Percentiles rank a stretch among this genome's conserved stretches.
phyloP scores from a whole-genome alignment of 2,113 vertebrate species.

The Cairina moschata region DNA sequence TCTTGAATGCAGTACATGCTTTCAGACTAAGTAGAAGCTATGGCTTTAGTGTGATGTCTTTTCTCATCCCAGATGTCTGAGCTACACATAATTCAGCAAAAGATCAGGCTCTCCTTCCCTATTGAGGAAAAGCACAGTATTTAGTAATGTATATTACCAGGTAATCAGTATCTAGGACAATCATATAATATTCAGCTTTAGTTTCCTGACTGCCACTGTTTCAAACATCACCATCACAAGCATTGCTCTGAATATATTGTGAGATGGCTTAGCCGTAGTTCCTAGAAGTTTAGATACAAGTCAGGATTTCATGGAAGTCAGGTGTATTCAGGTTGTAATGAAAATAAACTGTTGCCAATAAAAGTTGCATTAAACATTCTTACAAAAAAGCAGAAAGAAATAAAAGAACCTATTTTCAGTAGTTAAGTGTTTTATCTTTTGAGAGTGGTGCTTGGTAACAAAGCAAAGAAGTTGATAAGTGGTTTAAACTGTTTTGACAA shows the following conservation, averaged over 20 bases:
- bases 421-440: not conserved
- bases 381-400: not conserved
- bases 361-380: not conserved
- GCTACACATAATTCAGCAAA: not conserved
- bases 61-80: not conserved
- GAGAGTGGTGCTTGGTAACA: not conserved
- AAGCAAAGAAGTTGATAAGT: not conserved
- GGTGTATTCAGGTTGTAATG: not conserved
- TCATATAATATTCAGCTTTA: not conserved
- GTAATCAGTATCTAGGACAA: not conserved
- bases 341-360: not conserved
- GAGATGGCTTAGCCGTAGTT: not conserved
- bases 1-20: not conserved
- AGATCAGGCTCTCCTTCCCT: not conserved
- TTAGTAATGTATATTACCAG: not conserved
- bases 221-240: not conserved
- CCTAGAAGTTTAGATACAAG: not conserved
- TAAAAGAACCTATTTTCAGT: not conserved
- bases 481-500: not conserved
- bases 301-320: not conserved
- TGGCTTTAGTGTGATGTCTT: not conserved
- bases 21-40: not conserved
- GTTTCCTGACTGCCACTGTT: not conserved
- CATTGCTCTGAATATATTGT: not conserved
- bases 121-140: not conserved